Percentiles rank a stretch among this genome's conserved stretches.
Conservation (phyloP, 2,888 invertebrate genomes). For the Petrophora chlorosata region DNA sequence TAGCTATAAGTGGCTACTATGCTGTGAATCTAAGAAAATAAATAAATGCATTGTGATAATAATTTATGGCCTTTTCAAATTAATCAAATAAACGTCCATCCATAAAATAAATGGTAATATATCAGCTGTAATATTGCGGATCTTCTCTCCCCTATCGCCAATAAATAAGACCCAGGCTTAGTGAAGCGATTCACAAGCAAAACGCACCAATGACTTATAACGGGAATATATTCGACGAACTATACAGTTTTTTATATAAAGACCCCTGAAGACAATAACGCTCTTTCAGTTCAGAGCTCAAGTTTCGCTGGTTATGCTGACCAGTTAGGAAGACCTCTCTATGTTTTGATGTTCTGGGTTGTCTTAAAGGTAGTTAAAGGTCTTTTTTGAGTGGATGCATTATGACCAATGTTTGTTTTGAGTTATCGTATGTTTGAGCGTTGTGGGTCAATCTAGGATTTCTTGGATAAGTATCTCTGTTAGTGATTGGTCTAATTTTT, state of each 20-base stretch:
- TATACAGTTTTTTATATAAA: conserved; percentile 12
- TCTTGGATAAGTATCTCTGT: conserved; percentile 45
- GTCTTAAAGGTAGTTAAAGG: conserved; percentile 28
- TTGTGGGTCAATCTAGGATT: conserved; percentile 46
- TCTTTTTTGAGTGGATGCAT: conserved; percentile 42
- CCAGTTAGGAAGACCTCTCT: conserved; percentile 43
- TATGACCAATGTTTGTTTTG: conserved; percentile 42
- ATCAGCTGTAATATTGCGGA: conserved; percentile 25
- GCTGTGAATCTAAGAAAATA: too few relatives aligned
- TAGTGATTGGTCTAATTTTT: not conserved
- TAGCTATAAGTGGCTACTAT: too few relatives aligned
- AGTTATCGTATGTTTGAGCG: conserved; percentile 51
- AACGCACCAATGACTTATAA: conserved; percentile 73
- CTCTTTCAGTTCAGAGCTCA: conserved; percentile 35
- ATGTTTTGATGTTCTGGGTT: conserved; percentile 24
- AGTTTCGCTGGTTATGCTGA: conserved; percentile 45
- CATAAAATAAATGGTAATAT: conserved; percentile 16
- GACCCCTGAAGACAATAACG: conserved; percentile 32
- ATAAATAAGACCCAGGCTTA: conserved; percentile 70
- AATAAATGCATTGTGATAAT: too few relatives aligned
- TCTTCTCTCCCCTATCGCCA: conserved; percentile 32
- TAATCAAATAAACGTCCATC: conserved; percentile 2
- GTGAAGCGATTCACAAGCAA: conserved; percentile 63
- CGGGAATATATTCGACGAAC: conserved; percentile 63
- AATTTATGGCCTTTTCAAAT: not conserved